Evolutionary conservation across 2,113 vertebrate genomes (phyloP).

Genomic region (Phyllostomus hastatus): DNA sequence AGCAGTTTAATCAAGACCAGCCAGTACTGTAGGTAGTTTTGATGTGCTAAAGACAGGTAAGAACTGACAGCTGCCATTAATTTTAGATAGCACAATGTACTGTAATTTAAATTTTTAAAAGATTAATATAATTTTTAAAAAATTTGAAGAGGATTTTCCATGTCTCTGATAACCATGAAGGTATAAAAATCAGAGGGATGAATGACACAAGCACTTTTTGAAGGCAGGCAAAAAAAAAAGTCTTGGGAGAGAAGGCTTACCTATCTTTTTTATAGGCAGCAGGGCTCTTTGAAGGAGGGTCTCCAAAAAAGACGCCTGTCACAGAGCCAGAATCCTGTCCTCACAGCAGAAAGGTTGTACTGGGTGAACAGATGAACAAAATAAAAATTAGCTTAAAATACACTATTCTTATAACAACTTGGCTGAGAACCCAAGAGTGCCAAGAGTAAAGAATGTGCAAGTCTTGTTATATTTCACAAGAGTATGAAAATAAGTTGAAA

Average conservation of each 20-base stretch:
- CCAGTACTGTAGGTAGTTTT: background rate
- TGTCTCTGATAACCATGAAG: constrained; percentile 45
- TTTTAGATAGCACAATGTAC: background rate
- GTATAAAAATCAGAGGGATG: constrained; percentile 20
- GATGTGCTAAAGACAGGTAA: background rate
- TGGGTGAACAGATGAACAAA: constrained; percentile 73
- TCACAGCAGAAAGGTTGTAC: constrained; percentile 61
- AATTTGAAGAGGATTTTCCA: background rate
- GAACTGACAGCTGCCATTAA: background rate
- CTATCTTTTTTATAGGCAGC: constrained; percentile 73
- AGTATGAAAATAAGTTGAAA: background rate
- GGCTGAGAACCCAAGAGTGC: constrained; percentile 20
- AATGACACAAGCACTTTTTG: constrained; percentile 7
- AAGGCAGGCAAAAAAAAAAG: constrained; percentile 55
- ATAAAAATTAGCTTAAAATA: constrained; percentile 65
- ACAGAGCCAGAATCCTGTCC: constrained; percentile 70
- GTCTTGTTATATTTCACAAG: background rate
- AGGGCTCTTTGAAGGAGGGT: constrained; percentile 64
- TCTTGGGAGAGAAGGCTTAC: constrained; percentile 58
- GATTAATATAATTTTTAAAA: background rate
- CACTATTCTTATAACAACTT: constrained; percentile 60
- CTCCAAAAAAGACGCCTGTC: constrained; percentile 65
- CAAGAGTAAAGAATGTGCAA: constrained; percentile 60
- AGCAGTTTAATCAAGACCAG: background rate
- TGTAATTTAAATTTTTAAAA: background rate